Evolutionary conservation across 37 sponge, comb jelly and placozoan species (phyloP), one percentile per base, ranked within the genome.

Genomic region (Spongilla lacustris): DNA sequence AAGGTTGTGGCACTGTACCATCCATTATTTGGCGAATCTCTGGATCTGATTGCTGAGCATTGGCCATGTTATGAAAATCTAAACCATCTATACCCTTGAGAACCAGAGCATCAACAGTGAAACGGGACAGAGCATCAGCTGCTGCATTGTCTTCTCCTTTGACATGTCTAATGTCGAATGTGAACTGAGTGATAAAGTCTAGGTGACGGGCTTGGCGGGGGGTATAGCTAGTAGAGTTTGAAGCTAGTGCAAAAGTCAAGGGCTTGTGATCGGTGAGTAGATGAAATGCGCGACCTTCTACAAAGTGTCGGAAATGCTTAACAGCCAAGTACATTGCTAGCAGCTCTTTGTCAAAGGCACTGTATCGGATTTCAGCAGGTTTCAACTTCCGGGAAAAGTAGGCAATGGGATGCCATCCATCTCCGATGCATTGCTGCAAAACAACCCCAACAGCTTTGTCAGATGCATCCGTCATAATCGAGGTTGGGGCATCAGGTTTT

Each of bases 181-280:
- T 89, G 79, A 91, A 91, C 71, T 87, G 88, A 0, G 88, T 83
- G 66, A 91, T 91, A 84, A 72, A 91, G 75, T 85, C 82, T 21
- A 91, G 78, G 66, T 92, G 92, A 46, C 92, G 75, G 2, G 46
- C 78, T 74, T 89, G 89, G 8, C 89, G 71, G 2, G 92, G 89
- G 2, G 92, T 85, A 41, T 84, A 82, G 14, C 76, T 50, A 36
- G 83, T 76, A 13, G 92, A 81, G 5, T 79, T 50, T 24, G 68
- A 37, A 33, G 36, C 22, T 49, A 89, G 73, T 24, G 89, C 86
- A 41, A 24, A 81, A 0, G 93, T 89, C 29, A 92, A 72, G 66
- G 89, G 92, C 74, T 92, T 92, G 85, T 92, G 88, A 66, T 92
- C 92, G 2, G 89, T 89, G 24, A 92, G 73, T 2, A 92, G 22